phyloP scores from a whole-genome alignment of 2,888 invertebrate genomes.

The Drosophila kokeensis region DNA sequence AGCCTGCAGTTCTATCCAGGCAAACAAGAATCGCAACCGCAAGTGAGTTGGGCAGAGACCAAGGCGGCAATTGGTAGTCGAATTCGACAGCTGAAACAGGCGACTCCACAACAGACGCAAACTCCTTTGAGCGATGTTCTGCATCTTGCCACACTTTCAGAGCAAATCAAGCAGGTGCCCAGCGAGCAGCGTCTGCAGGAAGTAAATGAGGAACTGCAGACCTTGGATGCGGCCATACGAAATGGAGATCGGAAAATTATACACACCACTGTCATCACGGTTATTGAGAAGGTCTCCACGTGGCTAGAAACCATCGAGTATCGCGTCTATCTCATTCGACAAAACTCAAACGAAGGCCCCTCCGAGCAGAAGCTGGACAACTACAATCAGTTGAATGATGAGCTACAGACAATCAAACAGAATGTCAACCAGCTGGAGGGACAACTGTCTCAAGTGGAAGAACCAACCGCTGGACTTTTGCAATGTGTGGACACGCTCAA shows the following conservation, averaged over 20 bases:
- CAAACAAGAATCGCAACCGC: slow-evolving; percentile 36
- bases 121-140: slow-evolving; percentile 87
- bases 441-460: slow-evolving; percentile 86
- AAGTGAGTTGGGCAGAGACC: slow-evolving; percentile 86
- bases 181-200: slow-evolving; percentile 87
- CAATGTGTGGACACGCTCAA: slow-evolving; percentile 87
- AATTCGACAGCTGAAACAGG: slow-evolving; percentile 86
- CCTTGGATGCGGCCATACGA: slow-evolving; percentile 86
- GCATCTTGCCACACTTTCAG: slow-evolving; percentile 87
- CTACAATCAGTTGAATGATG: slow-evolving; percentile 88
- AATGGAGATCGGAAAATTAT: slow-evolving; percentile 87
- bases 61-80: slow-evolving; percentile 86
- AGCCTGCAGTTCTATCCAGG: slow-evolving; percentile 82
- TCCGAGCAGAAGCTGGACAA: slow-evolving; percentile 87
- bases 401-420: slow-evolving; percentile 88
- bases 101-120: slow-evolving; percentile 84
- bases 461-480: slow-evolving; percentile 85
- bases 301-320: slow-evolving; percentile 95
- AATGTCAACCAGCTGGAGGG: slow-evolving; percentile 88
- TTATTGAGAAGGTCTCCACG: slow-evolving; percentile 92
- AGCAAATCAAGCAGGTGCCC: slow-evolving; percentile 86
- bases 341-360: slow-evolving; percentile 87
- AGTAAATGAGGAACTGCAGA: slow-evolving; percentile 86
- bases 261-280: slow-evolving; percentile 90
- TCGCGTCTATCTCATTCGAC: slow-evolving; percentile 88